Base-by-base conservation (phyloP, 2,888 invertebrate genomes). In the Bugulina stolonifera region DNA sequence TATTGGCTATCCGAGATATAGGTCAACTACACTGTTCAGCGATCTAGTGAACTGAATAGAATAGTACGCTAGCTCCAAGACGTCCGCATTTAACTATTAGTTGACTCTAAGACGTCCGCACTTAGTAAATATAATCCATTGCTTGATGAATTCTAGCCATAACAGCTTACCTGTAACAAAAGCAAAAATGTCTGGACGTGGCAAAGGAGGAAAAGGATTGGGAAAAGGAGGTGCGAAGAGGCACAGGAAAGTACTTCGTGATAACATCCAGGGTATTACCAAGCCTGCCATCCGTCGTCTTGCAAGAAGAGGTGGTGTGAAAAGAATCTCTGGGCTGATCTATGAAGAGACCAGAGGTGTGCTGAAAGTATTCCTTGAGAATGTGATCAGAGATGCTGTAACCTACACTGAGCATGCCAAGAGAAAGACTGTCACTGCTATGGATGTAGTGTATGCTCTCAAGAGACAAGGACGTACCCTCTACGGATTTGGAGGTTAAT, bases 401-500 rank as follows among this genome's bases (percentile, higher is more conserved):
- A 91, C 91, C 1, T 91, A 91, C 83, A 92, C 91, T 0, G 91
- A 92, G 80, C 92, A 92, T 81, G 92, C 92, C n/a, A 92, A 92
- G 84, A 86, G 92, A 77, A 93, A 93, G 86, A 92, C 91, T 0
- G 91, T 93, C 34, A 92, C 91, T 0, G 91, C 91, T 3, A 91
- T 92, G 91, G 91, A 93, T 77, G 90, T 93, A 14, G 91, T 92
- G 54, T 92, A 92, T 80, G 91, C 91, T 22, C 83, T 92, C 79
- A 92, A 92, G 81, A 87, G 91, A 71, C 91, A 92, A 85, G 91
- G 91, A 1, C 87, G 91, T 77, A 92, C 91, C 73, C 83, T 92
- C 10, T 93, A 92, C 83, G 91, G 92, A 73, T 92, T 91, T 79
- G 90, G 91, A 69, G 90, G 90, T 75, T 86, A 84, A 84, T 43